Evolutionary conservation across 2,113 vertebrate genomes (phyloP).

Genomic region (Esox niger): DNA sequence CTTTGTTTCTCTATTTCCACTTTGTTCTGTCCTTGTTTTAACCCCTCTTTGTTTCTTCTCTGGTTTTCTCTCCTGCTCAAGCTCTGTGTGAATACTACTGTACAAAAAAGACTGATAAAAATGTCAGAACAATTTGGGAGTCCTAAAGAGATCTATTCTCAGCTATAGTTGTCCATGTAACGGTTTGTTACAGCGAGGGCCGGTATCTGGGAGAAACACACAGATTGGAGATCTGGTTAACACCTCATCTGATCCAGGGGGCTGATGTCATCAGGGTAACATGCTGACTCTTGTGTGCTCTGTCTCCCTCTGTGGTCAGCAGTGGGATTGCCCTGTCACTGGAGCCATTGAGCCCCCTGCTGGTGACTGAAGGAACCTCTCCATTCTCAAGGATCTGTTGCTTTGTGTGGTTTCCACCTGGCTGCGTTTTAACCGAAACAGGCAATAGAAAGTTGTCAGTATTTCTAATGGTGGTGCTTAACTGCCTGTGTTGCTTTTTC

Average conservation of each 20-base stretch:
- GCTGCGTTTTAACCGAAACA: slow-evolving; percentile 45
- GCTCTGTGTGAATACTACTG: slow-evolving; percentile 93
- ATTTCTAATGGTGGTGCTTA: neutral
- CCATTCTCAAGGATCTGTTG: slow-evolving; percentile 26
- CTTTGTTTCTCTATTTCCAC: neutral
- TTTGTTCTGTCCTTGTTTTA: neutral
- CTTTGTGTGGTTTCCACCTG: slow-evolving; percentile 35
- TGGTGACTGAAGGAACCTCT: slow-evolving; percentile 36
- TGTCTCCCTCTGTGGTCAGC: slow-evolving; percentile 55
- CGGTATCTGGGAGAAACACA: slow-evolving; percentile 31
- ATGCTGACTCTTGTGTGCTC: slow-evolving; percentile 53
- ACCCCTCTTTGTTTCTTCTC: neutral
- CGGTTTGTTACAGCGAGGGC: slow-evolving; percentile 37
- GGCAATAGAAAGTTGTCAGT: slow-evolving; percentile 19
- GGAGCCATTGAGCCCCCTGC: slow-evolving; percentile 35
- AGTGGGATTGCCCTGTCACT: slow-evolving; percentile 61
- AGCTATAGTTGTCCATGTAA: slow-evolving; percentile 32
- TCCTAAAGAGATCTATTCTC: slow-evolving; percentile 26
- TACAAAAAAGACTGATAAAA: slow-evolving; percentile 50
- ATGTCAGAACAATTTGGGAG: neutral
- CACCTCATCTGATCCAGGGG: slow-evolving; percentile 36
- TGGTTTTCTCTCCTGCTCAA: slow-evolving; percentile 63
- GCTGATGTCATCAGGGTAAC: slow-evolving; percentile 47
- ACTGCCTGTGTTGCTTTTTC: neutral
- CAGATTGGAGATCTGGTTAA: neutral